Percentiles rank a stretch among this genome's conserved stretches.
Conservation (phyloP, 2,888 invertebrate species). For the Ophonus ardosiacus region DNA sequence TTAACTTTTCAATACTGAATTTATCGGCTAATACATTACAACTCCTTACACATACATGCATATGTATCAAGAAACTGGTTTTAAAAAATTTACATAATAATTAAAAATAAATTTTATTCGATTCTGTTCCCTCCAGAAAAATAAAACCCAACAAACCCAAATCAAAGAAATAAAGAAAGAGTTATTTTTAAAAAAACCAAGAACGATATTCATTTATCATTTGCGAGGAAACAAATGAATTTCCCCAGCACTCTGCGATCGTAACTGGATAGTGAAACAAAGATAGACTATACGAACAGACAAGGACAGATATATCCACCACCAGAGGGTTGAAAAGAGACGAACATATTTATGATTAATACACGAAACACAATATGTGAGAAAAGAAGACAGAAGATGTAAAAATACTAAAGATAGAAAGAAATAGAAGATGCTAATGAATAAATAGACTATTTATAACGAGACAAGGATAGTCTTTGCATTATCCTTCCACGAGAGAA, state of each 20-base stretch:
- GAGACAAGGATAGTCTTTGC: constrained; percentile 66
- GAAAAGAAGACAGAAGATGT: constrained; percentile 64
- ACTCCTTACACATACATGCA: constrained; percentile 49
- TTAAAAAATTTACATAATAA: constrained; percentile 64
- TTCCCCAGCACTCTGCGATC: constrained; percentile 73
- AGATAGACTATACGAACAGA: constrained; percentile 59
- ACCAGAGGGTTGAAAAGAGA: constrained; percentile 52
- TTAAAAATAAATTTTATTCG: constrained; percentile 64
- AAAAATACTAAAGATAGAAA: constrained; percentile 66
- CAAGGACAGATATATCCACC: constrained; percentile 64
- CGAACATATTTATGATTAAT: constrained; percentile 71
- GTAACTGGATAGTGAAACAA: constrained; percentile 70
- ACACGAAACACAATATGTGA: constrained; percentile 69
- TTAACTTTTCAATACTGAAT: constrained; percentile 63
- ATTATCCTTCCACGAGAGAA: constrained; percentile 61
- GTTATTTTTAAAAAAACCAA: constrained; percentile 69
- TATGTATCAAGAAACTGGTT: constrained; percentile 55
- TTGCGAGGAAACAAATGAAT: constrained; percentile 74
- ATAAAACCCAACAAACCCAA: constrained; percentile 37
- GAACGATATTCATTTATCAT: constrained; percentile 72
- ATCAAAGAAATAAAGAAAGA: constrained; percentile 69
- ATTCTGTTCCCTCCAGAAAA: constrained; percentile 47
- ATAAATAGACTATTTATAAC: constrained; percentile 71
- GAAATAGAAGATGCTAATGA: constrained; percentile 69
- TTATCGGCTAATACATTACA: constrained; percentile 62